Evolutionary conservation across 1,140 invertebrate species (phyloP).

Genomic region (Drosophila melanogaster): Release_6_plus_ISO1_MT NT_037436.4:21075001-21075500

Average conservation of each 20-base stretch:
- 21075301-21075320: slow-evolving; percentile 82
- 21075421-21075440: slow-evolving; percentile 80
- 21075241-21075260: slow-evolving; percentile 64
- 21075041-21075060: slow-evolving; percentile 35
- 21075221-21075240: slow-evolving; percentile 53
- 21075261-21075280: slow-evolving; percentile 79
- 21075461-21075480: background rate
- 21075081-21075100: slow-evolving; percentile 54
- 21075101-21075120: slow-evolving; percentile 49
- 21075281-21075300: slow-evolving; percentile 81
- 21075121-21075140: slow-evolving; percentile 51
- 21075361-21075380: slow-evolving; percentile 58
- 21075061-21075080: slow-evolving; percentile 26
- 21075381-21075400: slow-evolving; percentile 75
- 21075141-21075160: slow-evolving; percentile 9
- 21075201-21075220: slow-evolving; percentile 59
- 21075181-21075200: slow-evolving; percentile 57
- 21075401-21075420: slow-evolving; percentile 83
- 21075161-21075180: slow-evolving; percentile 61
- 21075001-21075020: slow-evolving; percentile 39
- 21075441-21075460: slow-evolving; percentile 35
- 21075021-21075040: slow-evolving; percentile 29
- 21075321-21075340: slow-evolving; percentile 78
- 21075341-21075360: slow-evolving; percentile 66
- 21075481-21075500: background rate